phyloP scores from a whole-genome alignment of 37 sponge, comb jelly and placozoan species.

The Axinella damicornis region DNA sequence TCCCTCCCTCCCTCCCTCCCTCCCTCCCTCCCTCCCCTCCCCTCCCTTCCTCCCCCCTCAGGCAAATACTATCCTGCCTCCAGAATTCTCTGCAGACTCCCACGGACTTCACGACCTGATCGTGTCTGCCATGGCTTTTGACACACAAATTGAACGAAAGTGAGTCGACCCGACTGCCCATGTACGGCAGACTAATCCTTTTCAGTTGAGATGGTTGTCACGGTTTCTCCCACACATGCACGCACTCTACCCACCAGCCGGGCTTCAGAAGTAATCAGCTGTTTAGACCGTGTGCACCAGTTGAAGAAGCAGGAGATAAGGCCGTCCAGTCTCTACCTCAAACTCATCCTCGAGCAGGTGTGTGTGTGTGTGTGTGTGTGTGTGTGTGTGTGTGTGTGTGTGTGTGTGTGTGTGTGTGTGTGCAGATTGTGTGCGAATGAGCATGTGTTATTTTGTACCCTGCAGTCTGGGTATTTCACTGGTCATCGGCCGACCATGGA shows the following conservation, averaged over 20 bases:
- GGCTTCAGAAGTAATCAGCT: constrained; percentile 76
- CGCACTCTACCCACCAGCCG: too few species aligned
- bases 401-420: background rate
- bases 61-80: constrained; percentile 68
- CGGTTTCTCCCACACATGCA: too few species aligned
- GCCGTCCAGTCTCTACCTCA: constrained; percentile 74
- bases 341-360: constrained; percentile 70
- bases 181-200: too few species aligned
- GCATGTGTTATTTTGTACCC: background rate
- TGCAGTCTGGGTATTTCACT: constrained; percentile 28
- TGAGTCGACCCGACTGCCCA: constrained; percentile 8
- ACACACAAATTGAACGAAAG: constrained; percentile 21
- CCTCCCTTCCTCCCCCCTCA: background rate
- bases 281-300: constrained; percentile 82
- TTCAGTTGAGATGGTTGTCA: too few species aligned
- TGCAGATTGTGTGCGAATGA: background rate
- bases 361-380: background rate
- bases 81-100: constrained; percentile 25
- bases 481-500: background rate
- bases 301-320: constrained; percentile 69
- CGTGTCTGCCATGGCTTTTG: constrained; percentile 60
- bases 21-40: background rate
- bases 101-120: constrained; percentile 67
- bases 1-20: too few species aligned
- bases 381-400: too few species aligned